Evolutionary conservation across 2,797 vertebrate species (phyloP).

Genomic region (Thamnophis elegans): DNA sequence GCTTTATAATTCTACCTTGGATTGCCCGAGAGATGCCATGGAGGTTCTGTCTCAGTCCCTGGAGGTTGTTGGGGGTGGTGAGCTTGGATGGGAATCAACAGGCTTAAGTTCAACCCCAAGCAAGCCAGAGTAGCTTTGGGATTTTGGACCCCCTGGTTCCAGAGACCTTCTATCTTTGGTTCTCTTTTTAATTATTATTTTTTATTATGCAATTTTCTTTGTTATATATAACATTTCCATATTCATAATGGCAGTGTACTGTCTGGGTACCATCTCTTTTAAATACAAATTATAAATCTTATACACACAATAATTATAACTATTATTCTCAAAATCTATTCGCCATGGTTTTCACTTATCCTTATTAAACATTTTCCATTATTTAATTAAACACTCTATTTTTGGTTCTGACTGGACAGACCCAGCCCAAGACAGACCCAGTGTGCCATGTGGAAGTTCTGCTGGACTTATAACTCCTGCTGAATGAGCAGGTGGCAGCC

Average conservation of each 20-base stretch:
- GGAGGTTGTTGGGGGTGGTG: background rate
- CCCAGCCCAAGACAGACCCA: background rate
- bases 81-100: background rate
- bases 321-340: too few species aligned
- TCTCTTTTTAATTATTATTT: background rate
- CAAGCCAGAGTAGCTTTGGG: background rate
- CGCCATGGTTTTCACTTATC: too few species aligned
- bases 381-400: background rate
- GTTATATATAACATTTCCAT: too few species aligned
- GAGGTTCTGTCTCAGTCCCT: background rate
- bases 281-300: too few species aligned
- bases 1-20: background rate
- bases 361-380: too few species aligned
- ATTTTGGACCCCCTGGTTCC: background rate
- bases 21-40: background rate
- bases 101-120: background rate
- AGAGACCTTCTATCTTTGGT: background rate
- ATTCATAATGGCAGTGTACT: too few species aligned
- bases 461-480: background rate
- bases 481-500: background rate
- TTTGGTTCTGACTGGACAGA: background rate
- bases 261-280: too few species aligned
- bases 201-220: too few species aligned
- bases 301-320: too few species aligned
- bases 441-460: background rate